Base-by-base conservation (phyloP, 2,888 invertebrate species). In the Tricholauxania praeusta region DNA sequence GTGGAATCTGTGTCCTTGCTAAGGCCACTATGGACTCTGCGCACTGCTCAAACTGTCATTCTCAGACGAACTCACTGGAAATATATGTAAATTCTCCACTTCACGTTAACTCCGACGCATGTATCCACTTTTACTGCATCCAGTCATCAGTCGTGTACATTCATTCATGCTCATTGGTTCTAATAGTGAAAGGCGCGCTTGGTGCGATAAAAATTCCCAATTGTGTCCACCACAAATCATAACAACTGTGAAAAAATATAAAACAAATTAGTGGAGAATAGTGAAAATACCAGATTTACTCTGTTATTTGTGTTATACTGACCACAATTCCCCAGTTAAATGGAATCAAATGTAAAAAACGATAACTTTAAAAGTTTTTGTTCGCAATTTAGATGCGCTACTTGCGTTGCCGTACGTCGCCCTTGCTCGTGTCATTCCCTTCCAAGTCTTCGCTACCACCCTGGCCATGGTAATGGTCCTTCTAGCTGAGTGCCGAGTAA, bases 111-210 rank as follows among this genome's bases (percentile, higher is more conserved):
- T 70, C 52, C 52, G 32, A 19, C 62, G 51, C 62, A 62, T 62
- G 32, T 49, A 19, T 52, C 15, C 28, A 49, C 15, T 55, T 15
- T 22, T 64, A 17, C 70, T 68, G 70, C 67, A 74, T 72, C 39
- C 48, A 63, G n/a, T 64, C 22, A 32, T 17, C 66, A 77, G 76
- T 77, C 77, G 75, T 75, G 74, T 71, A 75, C 74, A 69, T 76
- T 72, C 71, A 74, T 72, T 77, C 74, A 76, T 72, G 72, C 73
- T 65, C 73, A 72, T 71, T 74, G 75, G 77, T 74, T 76, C 76
- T 39, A 39, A 39, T 10, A 39, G 6, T 39, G 39, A 39, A 39
- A 39, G 39, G 5, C 39, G 39, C 39, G 39, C 39, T 39, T 39
- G 7, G 39, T 39, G 39, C 8, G 39, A 39, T 10, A 39, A 10